Base-by-base conservation (phyloP, 2,888 invertebrate genomes). In the Pomacea canaliculata region DNA sequence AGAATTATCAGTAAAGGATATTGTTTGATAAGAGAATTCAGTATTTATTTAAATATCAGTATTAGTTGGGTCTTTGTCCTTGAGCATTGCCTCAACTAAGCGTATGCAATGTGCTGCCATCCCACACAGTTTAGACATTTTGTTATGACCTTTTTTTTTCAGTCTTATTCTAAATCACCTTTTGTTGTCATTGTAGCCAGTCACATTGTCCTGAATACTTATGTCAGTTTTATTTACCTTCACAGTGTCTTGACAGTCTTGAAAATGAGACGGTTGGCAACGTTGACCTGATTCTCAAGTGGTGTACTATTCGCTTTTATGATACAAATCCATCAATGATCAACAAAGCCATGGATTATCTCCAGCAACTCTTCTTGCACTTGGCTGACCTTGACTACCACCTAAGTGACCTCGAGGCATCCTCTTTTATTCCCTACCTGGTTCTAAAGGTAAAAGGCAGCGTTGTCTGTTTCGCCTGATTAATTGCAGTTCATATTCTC, bases 261-360 rank as follows among this genome's bases (percentile, higher is more conserved):
- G 94, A 94, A 65, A 93, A 94, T 84, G 95, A 96, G 0, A 93
- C 97, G 66, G 94, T 96, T 83, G 94, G 95, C 37, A 99, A 99
- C 92, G 92, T 98, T 80, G 99, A 99, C 92, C 92, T 99, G 80
- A 95, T 99, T 76, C 93, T 99, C 69, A 98, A 98, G 90, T 99
- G 99, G 99, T 91, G 98, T 84, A 98, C 98, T 0, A 92, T 99
- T 70, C 93, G 99, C 79, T 99, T 99, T 92, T 99, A 98, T 88
- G 99, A 99, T 92, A 99, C 99, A 48, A 99, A 99, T 92, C 98
- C 99, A 16, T 97, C 97, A 23, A 98, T 99, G 62, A 93, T 99
- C 79, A 93, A 98, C 85, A 97, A 97, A 92, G 97, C 96, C n/a
- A 92, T 99, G 84, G 98, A 98, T 89, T 98, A 97, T 91, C 92